Conservation (phyloP, 2,888 invertebrate species). For the Antheraea yamamai region DNA sequence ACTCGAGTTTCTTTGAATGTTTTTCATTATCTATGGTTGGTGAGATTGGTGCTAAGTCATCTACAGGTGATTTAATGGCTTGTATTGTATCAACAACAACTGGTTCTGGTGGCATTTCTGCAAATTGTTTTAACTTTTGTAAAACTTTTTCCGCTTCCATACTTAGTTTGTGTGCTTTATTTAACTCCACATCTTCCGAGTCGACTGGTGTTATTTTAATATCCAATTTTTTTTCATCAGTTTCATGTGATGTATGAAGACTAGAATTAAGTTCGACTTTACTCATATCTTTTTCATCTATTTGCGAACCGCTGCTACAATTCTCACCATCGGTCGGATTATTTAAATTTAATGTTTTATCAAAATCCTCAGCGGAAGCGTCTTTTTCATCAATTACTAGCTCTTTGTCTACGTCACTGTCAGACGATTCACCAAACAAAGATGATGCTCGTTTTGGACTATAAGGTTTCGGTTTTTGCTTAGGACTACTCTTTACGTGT, state of each 20-base stretch:
- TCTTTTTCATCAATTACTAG: constrained; percentile 56
- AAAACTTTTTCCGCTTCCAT: constrained; percentile 59
- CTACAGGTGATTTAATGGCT: constrained; percentile 30
- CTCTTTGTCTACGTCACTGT: constrained; percentile 59
- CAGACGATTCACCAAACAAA: constrained; percentile 37
- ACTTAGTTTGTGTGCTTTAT: constrained; percentile 62
- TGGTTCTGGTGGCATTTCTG: constrained; percentile 58
- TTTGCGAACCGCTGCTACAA: not conserved
- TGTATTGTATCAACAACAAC: constrained; percentile 37
- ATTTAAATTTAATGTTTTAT: constrained; percentile 35
- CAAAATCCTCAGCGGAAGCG: constrained; percentile 39
- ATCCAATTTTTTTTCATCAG: constrained; percentile 24
- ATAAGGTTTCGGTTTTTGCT: constrained; percentile 13
- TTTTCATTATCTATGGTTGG: constrained; percentile 35
- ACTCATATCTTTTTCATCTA: not conserved
- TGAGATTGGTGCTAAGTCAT: constrained; percentile 31
- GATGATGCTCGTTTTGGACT: constrained; percentile 22
- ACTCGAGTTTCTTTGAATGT: constrained; percentile 33
- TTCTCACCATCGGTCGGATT: constrained; percentile 13
- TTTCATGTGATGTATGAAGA: constrained; percentile 9
- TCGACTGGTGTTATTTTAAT: constrained; percentile 20
- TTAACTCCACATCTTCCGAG: constrained; percentile 51
- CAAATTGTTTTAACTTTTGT: constrained; percentile 53
- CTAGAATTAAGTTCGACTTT: not conserved
- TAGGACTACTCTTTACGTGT: constrained; percentile 20